These are phyloP conservation scores for Muscidifurax raptorellus DNA, from an alignment of 1,140 invertebrate genomes.

Conservation along the genomic window DNA sequence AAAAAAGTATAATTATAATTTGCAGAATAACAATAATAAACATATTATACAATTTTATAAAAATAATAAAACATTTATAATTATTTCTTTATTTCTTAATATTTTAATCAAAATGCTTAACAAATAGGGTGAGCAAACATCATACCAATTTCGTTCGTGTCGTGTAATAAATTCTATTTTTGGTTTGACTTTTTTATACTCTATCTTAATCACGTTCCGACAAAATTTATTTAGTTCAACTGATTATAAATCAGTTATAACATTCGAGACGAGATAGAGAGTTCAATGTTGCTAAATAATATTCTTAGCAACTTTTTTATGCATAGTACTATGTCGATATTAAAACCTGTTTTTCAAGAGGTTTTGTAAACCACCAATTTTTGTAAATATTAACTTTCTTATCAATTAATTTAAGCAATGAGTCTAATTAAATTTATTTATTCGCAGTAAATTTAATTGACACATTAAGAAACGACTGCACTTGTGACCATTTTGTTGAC, in stretches of 20 bases:
- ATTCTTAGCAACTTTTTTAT: neutral
- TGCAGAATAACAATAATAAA: constrained; percentile 41
- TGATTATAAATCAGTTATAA: constrained; percentile 17
- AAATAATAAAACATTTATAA: constrained; percentile 38
- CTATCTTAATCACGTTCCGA: neutral
- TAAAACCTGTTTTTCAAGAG: constrained; percentile 22
- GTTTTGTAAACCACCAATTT: constrained; percentile 18
- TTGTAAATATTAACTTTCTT: constrained; percentile 41
- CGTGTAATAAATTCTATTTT: constrained; percentile 40
- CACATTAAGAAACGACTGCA: constrained; percentile 79
- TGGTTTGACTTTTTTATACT: constrained; percentile 30
- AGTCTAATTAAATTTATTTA: constrained; percentile 11
- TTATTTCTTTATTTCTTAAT: constrained; percentile 24
- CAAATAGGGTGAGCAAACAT: constrained; percentile 28
- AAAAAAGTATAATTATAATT: constrained; percentile 49
- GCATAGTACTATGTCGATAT: neutral
- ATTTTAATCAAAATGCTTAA: constrained; percentile 15
- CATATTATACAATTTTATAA: constrained; percentile 46
- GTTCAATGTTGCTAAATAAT: constrained; percentile 29
- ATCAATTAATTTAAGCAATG: constrained; percentile 4
- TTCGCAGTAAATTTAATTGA: constrained; percentile 26
- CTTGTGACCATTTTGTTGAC: constrained; percentile 94
- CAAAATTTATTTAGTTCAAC: constrained; percentile 16
- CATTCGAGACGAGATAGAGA: constrained; percentile 10
- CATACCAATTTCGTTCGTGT: constrained; percentile 11